Conservation (phyloP, 2,113 vertebrate species). For the Ascaphus truei region DNA sequence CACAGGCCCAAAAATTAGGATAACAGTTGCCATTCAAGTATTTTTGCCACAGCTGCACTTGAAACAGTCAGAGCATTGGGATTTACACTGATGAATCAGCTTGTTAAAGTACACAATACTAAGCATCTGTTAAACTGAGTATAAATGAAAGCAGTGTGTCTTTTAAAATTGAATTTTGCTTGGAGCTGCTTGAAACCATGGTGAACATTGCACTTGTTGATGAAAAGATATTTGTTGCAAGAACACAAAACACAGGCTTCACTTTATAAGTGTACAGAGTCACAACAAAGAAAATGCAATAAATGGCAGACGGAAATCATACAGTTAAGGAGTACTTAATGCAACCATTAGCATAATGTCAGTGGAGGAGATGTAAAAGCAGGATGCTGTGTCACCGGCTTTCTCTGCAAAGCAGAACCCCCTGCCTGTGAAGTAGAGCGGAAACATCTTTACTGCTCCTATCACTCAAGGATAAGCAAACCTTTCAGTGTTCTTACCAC, state of each 20-base stretch:
- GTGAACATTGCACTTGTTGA: conserved; percentile 44
- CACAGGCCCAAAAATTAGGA: no score
- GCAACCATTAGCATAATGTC: background rate
- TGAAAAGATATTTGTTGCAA: conserved; percentile 46
- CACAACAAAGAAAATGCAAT: background rate
- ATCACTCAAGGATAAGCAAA: background rate
- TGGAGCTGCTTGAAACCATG: conserved; percentile 41
- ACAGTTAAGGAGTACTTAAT: background rate
- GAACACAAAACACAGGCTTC: conserved; percentile 41
- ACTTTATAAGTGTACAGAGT: background rate
- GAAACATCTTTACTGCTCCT: background rate
- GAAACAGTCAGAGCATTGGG: conserved; percentile 53
- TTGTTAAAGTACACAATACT: conserved; percentile 58
- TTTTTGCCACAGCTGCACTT: conserved; percentile 70
- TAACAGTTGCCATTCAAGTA: no score
- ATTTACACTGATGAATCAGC: conserved; percentile 54
- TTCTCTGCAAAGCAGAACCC: background rate
- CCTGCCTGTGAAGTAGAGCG: background rate
- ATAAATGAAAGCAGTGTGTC: conserved; percentile 56
- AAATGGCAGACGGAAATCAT: background rate
- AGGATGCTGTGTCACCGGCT: background rate
- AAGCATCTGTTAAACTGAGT: conserved; percentile 65
- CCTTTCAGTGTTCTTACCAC: background rate
- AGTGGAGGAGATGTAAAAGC: background rate
- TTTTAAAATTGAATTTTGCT: conserved; percentile 59